These are phyloP conservation scores for Sebastes trivittatus DNA, from an alignment of 2,797 vertebrate species.

Conservation along the genomic window DNA sequence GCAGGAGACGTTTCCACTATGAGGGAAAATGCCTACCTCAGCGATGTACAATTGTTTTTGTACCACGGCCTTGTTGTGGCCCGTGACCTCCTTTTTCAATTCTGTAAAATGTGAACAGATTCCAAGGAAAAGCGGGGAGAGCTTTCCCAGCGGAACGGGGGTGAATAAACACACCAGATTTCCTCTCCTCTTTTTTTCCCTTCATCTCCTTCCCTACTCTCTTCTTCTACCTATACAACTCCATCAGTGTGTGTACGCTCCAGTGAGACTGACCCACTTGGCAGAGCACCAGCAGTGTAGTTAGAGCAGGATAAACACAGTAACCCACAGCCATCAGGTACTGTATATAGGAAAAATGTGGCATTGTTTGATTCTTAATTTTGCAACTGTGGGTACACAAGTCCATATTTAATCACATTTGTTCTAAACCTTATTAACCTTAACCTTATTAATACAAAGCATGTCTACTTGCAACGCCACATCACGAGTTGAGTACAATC, in stretches of 20 bases:
- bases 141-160: conserved; percentile 28
- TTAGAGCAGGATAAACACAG: conserved; percentile 64
- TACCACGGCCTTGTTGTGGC: conserved; percentile 55
- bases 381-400: not conserved
- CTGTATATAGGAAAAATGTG: conserved; percentile 17
- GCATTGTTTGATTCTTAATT: conserved; percentile 13
- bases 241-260: conserved; percentile 44
- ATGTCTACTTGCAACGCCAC: not conserved
- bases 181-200: conserved; percentile 13
- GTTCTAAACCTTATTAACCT: not conserved
- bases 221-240: conserved; percentile 39
- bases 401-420: conserved; percentile 4
- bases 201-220: conserved; percentile 8
- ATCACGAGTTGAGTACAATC: not conserved
- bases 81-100: conserved; percentile 56
- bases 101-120: conserved; percentile 66
- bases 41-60: conserved; percentile 67
- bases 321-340: conserved; percentile 30
- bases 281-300: conserved; percentile 56
- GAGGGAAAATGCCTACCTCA: conserved; percentile 62
- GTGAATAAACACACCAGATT: conserved; percentile 56
- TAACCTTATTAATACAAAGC: not conserved
- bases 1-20: conserved; percentile 67
- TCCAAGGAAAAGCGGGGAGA: conserved; percentile 34
- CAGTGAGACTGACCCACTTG: conserved; percentile 75